Evolutionary conservation across 1,140 invertebrate species (phyloP).

Genomic region (Drosophila sulfurigaster): DNA sequence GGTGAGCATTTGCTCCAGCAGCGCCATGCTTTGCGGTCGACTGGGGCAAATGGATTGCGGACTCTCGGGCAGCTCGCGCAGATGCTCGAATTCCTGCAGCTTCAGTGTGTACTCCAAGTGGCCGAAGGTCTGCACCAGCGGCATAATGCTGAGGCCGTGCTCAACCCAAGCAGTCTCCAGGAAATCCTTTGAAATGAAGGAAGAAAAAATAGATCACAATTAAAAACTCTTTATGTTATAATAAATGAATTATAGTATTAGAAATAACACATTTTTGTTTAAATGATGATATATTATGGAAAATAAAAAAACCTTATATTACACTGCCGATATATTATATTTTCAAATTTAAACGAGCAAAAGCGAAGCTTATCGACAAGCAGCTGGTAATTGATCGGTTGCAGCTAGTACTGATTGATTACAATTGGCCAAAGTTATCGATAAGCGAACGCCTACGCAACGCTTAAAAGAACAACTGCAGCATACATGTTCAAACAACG

Average conservation of each 20-base stretch:
- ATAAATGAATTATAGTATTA: too few relatives aligned
- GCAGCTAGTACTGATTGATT: neutral
- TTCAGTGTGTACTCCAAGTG: conserved; percentile 97
- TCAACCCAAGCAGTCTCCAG: conserved; percentile 85
- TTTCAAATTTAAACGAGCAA: too few relatives aligned
- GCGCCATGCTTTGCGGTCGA: conserved; percentile 88
- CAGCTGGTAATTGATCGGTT: neutral
- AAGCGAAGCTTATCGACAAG: too few relatives aligned
- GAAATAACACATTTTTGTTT: too few relatives aligned
- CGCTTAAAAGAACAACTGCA: neutral
- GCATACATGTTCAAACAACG: too few relatives aligned
- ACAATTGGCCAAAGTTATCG: neutral
- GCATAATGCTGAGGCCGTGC: conserved; percentile 92
- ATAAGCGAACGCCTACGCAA: neutral
- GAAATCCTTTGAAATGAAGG: conserved; percentile 61
- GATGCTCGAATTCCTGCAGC: conserved; percentile 89
- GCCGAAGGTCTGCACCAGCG: conserved; percentile 97
- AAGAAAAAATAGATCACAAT: neutral
- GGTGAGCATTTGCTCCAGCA: conserved; percentile 92
- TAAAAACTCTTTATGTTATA: too few relatives aligned
- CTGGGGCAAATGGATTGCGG: conserved; percentile 95
- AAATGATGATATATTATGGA: too few relatives aligned
- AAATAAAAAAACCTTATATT: too few relatives aligned
- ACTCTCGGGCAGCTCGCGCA: conserved; percentile 91
- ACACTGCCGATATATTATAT: too few relatives aligned